Conservation (phyloP, 2,113 vertebrate species). For the Tretioscincus oriximinensis region DNA sequence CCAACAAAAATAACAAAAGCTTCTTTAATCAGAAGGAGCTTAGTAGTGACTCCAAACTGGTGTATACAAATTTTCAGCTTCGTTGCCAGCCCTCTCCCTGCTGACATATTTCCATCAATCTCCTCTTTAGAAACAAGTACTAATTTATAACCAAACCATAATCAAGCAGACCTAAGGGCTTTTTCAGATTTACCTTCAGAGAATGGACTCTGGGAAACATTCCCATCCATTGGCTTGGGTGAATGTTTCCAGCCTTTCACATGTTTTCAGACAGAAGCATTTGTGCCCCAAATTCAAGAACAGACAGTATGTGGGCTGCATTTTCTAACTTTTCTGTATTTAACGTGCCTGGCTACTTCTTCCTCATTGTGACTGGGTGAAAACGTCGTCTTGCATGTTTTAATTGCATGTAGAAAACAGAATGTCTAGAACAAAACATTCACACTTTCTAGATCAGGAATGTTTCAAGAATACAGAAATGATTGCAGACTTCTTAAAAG, state of each 20-base stretch:
- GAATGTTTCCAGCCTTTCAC: neutral
- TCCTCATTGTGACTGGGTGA: too few species aligned
- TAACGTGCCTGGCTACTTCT: too few species aligned
- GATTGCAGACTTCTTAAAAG: too few species aligned
- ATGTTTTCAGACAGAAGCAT: neutral
- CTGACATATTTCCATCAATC: constrained; percentile 7
- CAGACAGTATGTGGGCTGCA: neutral
- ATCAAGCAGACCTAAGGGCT: neutral
- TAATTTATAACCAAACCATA: neutral
- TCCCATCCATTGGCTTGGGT: neutral
- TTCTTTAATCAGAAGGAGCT: neutral
- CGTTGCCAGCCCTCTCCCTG: neutral
- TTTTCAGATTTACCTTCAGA: too few species aligned
- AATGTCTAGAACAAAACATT: too few species aligned
- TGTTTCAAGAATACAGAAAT: too few species aligned
- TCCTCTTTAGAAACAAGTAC: constrained; percentile 6
- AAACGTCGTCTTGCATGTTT: too few species aligned
- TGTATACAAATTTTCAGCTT: neutral
- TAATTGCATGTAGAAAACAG: too few species aligned
- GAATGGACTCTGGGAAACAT: neutral
- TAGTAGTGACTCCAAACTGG: neutral
- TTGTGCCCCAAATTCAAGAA: neutral
- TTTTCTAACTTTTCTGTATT: too few species aligned
- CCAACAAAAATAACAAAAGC: neutral
- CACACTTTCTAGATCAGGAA: too few species aligned